These are phyloP conservation scores for Artemia franciscana DNA, from an alignment of 1,140 invertebrate genomes.

Conservation along the genomic window DNA sequence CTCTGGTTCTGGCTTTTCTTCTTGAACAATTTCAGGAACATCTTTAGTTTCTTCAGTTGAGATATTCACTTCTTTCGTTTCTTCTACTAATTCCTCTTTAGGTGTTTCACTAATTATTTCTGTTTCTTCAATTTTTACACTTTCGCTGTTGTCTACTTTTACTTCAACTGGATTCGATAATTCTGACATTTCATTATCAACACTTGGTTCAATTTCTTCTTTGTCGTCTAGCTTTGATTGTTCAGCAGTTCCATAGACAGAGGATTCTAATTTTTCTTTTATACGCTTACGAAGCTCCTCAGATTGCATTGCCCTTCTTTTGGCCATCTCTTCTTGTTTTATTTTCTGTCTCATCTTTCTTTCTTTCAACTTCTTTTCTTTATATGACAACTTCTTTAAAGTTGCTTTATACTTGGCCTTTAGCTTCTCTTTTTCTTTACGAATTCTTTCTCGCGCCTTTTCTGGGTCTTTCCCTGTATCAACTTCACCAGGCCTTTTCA, in stretches of 20 bases:
- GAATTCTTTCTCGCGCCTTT: slow-evolving; percentile 14
- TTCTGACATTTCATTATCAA: slow-evolving; percentile 8
- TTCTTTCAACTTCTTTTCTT: slow-evolving; percentile 2
- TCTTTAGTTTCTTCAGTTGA: slow-evolving; percentile 2
- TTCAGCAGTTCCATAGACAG: neutral
- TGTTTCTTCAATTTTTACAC: slow-evolving; percentile 3
- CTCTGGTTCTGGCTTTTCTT: neutral
- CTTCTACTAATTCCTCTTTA: slow-evolving; percentile 8
- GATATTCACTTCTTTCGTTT: neutral
- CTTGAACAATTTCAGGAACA: neutral
- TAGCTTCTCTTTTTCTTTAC: slow-evolving; percentile 3
- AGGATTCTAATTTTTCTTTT: slow-evolving; percentile 14
- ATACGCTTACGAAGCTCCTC: neutral
- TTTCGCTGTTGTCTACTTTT: slow-evolving; percentile 1
- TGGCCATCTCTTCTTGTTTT: slow-evolving; percentile 14
- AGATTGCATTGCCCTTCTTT: slow-evolving; percentile 7
- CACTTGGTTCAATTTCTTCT: slow-evolving; percentile 6
- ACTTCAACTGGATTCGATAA: slow-evolving; percentile 9
- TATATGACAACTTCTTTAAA: neutral
- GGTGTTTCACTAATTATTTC: slow-evolving; percentile 6
- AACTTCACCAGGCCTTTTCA: neutral
- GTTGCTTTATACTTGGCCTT: neutral
- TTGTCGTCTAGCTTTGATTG: slow-evolving; percentile 14
- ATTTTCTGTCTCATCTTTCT: slow-evolving; percentile 14
- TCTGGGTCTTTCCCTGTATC: slow-evolving; percentile 6